Conservation (phyloP, 2,888 invertebrate species). For the Rhyacophila evoluta region DNA sequence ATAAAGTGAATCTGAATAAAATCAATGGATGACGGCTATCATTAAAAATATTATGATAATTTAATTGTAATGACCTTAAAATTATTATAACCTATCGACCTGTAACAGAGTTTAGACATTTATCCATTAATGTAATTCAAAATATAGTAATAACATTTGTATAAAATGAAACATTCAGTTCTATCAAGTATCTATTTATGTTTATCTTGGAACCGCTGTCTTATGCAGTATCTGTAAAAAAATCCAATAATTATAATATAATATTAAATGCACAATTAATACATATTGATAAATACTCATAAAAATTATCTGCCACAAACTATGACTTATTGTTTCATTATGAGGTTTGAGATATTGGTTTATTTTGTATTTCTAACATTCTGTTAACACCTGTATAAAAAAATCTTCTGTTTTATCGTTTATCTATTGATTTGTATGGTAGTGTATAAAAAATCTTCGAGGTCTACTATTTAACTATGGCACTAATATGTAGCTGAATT, state of each 20-base stretch:
- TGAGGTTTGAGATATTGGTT: constrained; percentile 52
- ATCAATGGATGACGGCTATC: too few species aligned
- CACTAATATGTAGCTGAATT: constrained; percentile 48
- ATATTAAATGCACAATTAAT: constrained; percentile 31
- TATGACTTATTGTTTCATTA: constrained; percentile 54
- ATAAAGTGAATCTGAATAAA: too few species aligned
- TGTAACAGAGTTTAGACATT: constrained; percentile 39
- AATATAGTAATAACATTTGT: constrained; percentile 41
- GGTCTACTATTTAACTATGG: constrained; percentile 51
- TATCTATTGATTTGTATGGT: constrained; percentile 51
- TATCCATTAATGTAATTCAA: constrained; percentile 32
- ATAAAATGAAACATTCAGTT: constrained; percentile 50
- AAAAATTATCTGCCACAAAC: constrained; percentile 46
- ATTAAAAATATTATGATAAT: too few species aligned
- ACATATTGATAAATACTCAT: constrained; percentile 48
- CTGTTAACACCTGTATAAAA: constrained; percentile 54
- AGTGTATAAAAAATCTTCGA: constrained; percentile 52
- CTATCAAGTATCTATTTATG: constrained; percentile 34
- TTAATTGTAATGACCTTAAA: not conserved
- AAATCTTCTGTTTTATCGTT: constrained; percentile 53
- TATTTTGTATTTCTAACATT: constrained; percentile 40
- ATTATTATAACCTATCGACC: constrained; percentile 36
- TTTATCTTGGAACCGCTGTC: constrained; percentile 35
- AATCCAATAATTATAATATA: constrained; percentile 27
- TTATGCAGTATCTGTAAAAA: constrained; percentile 9